phyloP scores from a whole-genome alignment of 2,113 vertebrate species.

The Dissostichus mawsoni region DNA sequence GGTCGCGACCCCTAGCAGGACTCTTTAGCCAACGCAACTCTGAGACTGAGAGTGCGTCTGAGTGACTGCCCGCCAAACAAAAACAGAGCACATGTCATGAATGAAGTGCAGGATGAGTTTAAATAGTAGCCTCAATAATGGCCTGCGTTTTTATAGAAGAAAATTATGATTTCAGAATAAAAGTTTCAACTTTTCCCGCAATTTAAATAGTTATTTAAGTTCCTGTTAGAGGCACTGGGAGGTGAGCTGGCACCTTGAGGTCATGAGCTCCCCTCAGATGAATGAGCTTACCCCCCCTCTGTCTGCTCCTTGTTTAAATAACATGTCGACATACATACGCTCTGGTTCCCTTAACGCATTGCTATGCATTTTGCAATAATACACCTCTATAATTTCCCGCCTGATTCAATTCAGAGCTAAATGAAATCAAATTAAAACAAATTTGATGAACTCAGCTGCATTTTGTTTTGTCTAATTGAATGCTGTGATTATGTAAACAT shows the following conservation, averaged over 20 bases:
- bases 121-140: constrained; percentile 4
- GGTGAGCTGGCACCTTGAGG: constrained; percentile 61
- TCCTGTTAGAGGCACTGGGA: constrained; percentile 24
- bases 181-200: background rate
- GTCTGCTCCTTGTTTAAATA: constrained; percentile 63
- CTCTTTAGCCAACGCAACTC: constrained; percentile 61
- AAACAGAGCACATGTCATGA: constrained; percentile 42
- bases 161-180: constrained; percentile 18
- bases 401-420: constrained; percentile 68
- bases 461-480: constrained; percentile 73
- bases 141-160: background rate
- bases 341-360: constrained; percentile 40
- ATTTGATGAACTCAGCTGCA: constrained; percentile 74
- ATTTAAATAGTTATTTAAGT: constrained; percentile 11
- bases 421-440: constrained; percentile 79
- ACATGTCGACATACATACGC: constrained; percentile 62
- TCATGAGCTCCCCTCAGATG: constrained; percentile 48
- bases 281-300: constrained; percentile 31
- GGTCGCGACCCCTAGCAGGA: constrained; percentile 80
- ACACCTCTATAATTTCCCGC: constrained; percentile 64
- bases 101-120: constrained; percentile 12
- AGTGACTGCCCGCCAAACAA: constrained; percentile 49
- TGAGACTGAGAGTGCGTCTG: constrained; percentile 29
- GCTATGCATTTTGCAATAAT: constrained; percentile 56
- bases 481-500: constrained; percentile 74